A percentile compares a stretch with the other conserved stretches of the same genome.
Evolutionary conservation across 1,140 invertebrate genomes (phyloP).

Genomic region (Drosophila lacteicornis): DNA sequence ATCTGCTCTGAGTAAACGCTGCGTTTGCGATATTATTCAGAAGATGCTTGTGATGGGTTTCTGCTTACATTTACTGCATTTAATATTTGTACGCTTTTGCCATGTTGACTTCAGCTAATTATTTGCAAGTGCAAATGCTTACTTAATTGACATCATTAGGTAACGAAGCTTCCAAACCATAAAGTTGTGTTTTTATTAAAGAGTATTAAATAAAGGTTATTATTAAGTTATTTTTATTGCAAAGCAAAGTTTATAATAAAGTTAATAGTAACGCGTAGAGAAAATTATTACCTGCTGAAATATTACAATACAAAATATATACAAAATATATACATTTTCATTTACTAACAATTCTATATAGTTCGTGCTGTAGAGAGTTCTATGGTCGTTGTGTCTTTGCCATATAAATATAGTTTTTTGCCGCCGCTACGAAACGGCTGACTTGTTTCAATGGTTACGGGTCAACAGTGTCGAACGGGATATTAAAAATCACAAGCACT

Average conservation of each 20-base stretch:
- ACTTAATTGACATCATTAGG: conserved; percentile 23
- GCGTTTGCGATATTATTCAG: background rate
- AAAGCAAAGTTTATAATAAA: background rate
- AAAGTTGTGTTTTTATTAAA: background rate
- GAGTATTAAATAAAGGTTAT: background rate
- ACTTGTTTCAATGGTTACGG: background rate
- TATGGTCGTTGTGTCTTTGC: too few relatives aligned
- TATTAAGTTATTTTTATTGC: too few relatives aligned
- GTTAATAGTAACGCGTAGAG: too few relatives aligned
- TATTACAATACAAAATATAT: background rate
- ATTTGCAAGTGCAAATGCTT: conserved; percentile 10
- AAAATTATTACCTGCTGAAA: too few relatives aligned
- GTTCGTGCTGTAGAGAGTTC: background rate
- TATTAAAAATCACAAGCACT: background rate
- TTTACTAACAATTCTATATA: background rate
- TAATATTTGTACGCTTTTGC: conserved; percentile 6
- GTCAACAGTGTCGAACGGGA: background rate
- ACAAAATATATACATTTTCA: background rate
- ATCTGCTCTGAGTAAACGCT: background rate
- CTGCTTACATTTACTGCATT: background rate
- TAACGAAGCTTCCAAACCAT: background rate
- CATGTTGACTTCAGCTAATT: conserved; percentile 22
- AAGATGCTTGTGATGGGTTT: background rate
- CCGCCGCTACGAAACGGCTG: background rate
- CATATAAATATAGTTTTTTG: background rate